Conservation (phyloP, 1,140 invertebrate genomes). For the Musca vetustissima region DNA sequence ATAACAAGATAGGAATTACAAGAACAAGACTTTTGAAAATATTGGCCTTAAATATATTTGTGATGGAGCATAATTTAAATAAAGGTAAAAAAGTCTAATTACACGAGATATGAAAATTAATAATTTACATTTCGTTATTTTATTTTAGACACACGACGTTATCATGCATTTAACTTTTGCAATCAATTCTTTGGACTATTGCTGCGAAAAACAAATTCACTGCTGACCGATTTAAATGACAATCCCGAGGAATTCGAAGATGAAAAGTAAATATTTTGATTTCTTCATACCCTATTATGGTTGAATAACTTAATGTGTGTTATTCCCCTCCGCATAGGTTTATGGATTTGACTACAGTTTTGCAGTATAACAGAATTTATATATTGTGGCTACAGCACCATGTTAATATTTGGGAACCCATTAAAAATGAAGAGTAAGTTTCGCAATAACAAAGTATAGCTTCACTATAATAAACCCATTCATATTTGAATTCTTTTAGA, state of each 20-base stretch:
- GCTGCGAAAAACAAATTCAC: slow-evolving; percentile 72
- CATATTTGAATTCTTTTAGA: slow-evolving; percentile 28
- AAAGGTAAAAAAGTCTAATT: no score
- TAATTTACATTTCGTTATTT: no score
- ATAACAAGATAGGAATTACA: slow-evolving; percentile 35
- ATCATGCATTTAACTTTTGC: slow-evolving; percentile 81
- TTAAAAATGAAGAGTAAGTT: slow-evolving; percentile 48
- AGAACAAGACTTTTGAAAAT: slow-evolving; percentile 77
- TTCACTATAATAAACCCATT: background rate
- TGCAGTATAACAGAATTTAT: slow-evolving; percentile 47
- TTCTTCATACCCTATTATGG: no score
- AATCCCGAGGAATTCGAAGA: slow-evolving; percentile 4
- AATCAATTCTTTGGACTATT: slow-evolving; percentile 88
- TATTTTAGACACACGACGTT: slow-evolving; percentile 62
- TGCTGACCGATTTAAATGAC: slow-evolving; percentile 59
- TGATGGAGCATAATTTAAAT: slow-evolving; percentile 83
- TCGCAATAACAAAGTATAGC: background rate
- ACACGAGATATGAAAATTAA: no score
- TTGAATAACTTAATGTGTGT: no score
- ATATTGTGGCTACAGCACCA: slow-evolving; percentile 43
- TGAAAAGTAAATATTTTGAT: slow-evolving; percentile 4
- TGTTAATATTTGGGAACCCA: slow-evolving; percentile 46
- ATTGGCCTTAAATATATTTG: slow-evolving; percentile 91
- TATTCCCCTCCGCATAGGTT: slow-evolving; percentile 30
- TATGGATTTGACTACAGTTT: slow-evolving; percentile 44